These are phyloP conservation scores for Lethrus apterus DNA, from an alignment of 1,140 invertebrate species.

Conservation along the genomic window DNA sequence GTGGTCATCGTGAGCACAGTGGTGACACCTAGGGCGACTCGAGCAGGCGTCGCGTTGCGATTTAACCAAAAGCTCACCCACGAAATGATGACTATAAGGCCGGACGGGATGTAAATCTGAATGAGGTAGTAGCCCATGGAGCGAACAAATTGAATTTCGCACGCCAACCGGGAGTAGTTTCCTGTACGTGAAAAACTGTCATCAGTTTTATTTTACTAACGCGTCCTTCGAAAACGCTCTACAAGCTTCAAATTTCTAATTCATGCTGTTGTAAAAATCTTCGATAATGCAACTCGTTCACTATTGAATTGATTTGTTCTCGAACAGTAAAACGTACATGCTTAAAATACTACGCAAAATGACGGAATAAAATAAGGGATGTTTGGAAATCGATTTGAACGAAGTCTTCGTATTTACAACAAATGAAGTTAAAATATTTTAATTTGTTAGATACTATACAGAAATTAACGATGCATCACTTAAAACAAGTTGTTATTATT, in stretches of 20 bases:
- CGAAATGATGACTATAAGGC: slow-evolving; percentile 97
- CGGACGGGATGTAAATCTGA: slow-evolving; percentile 98
- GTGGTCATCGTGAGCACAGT: slow-evolving; percentile 98
- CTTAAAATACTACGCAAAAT: no score
- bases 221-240: neutral
- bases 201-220: neutral
- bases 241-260: neutral
- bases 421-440: no score
- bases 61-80: slow-evolving; percentile 88
- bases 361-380: no score
- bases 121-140: slow-evolving; percentile 99
- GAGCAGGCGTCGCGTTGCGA: slow-evolving; percentile 91
- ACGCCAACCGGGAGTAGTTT: slow-evolving; percentile 95
- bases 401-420: no score
- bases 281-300: no score
- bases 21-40: slow-evolving; percentile 93
- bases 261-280: no score
- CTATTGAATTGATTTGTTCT: no score
- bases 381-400: no score
- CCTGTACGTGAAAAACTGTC: slow-evolving; percentile 66
- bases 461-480: no score
- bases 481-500: no score
- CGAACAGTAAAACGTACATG: no score
- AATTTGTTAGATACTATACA: no score
- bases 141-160: slow-evolving; percentile 95